Percentiles rank a stretch among this genome's conserved stretches.
Conservation (phyloP, 1,140 invertebrate species). For the Nylanderia fulva region DNA sequence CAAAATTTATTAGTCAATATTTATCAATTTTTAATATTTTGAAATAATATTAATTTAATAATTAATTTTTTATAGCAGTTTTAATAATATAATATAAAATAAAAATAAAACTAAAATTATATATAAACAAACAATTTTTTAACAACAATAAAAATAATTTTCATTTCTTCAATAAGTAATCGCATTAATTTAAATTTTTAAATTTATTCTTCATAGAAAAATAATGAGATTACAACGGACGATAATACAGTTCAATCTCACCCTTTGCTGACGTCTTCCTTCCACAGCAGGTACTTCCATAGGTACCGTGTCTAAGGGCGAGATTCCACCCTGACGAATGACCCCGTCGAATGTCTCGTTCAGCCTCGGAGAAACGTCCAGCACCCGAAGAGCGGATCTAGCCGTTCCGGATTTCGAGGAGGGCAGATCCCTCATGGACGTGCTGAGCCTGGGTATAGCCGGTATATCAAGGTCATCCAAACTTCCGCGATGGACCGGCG, state of each 20-base stretch:
- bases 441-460: slow-evolving; percentile 79
- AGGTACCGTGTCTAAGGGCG: slow-evolving; percentile 70
- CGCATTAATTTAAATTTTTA: too few species aligned
- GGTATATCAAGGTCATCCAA: slow-evolving; percentile 87
- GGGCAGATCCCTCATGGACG: slow-evolving; percentile 78
- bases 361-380: slow-evolving; percentile 73
- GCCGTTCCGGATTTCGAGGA: slow-evolving; percentile 69
- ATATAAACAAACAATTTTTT: too few species aligned
- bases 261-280: slow-evolving; percentile 72
- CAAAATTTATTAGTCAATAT: too few species aligned
- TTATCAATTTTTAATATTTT: too few species aligned
- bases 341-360: slow-evolving; percentile 81
- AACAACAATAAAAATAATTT: too few species aligned
- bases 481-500: slow-evolving; percentile 81
- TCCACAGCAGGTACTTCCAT: slow-evolving; percentile 65
- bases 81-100: too few species aligned
- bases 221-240: not conserved
- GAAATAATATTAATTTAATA: too few species aligned
- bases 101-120: too few species aligned
- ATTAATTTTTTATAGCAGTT: too few species aligned
- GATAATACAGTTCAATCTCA: slow-evolving; percentile 45
- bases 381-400: slow-evolving; percentile 71
- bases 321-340: slow-evolving; percentile 75
- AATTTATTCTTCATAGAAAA: too few species aligned
- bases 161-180: too few species aligned